Evolutionary conservation across 2,888 invertebrate species (phyloP).

Genomic region (Deroplatys truncata): DNA sequence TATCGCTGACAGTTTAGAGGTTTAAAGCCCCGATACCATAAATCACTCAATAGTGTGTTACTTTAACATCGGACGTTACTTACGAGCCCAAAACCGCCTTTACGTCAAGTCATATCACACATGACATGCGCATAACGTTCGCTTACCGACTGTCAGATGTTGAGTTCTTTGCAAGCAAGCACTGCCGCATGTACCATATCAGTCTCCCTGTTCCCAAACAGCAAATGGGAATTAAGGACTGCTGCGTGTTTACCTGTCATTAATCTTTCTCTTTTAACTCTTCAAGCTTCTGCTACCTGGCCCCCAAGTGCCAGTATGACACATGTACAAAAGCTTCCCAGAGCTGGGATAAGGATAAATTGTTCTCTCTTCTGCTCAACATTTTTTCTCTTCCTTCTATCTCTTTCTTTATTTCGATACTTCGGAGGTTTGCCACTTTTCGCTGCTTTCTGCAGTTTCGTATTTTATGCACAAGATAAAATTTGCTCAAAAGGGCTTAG

Average conservation of each 20-base stretch:
- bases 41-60: neutral
- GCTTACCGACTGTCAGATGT: neutral
- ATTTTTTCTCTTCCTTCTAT: neutral
- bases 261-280: conserved; percentile 18
- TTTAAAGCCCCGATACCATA: neutral
- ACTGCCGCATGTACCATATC: neutral
- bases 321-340: neutral
- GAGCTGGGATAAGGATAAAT: neutral
- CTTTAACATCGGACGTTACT: neutral
- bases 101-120: neutral
- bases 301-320: neutral
- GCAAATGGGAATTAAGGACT: conserved; percentile 16
- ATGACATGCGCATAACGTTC: neutral
- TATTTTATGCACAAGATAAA: neutral
- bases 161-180: neutral
- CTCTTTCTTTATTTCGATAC: neutral
- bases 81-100: neutral
- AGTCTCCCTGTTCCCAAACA: conserved; percentile 1
- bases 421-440: neutral
- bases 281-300: conserved; percentile 14
- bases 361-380: neutral
- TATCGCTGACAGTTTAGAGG: neutral
- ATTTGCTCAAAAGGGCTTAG: neutral
- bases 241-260: conserved; percentile 4
- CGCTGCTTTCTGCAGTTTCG: neutral